Base-by-base conservation (phyloP, 1,140 invertebrate genomes). In the Asobara japonica region DNA sequence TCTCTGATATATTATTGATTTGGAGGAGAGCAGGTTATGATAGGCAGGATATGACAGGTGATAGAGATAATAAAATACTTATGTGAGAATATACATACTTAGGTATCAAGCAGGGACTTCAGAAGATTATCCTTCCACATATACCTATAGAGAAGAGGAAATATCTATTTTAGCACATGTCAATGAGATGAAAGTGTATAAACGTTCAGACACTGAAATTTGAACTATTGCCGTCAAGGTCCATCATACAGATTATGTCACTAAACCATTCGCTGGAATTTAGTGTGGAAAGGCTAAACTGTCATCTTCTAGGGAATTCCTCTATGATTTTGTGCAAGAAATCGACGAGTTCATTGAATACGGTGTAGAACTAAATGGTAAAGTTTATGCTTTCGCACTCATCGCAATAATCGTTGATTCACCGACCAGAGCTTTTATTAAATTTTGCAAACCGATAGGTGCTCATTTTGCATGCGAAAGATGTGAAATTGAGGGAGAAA, bases 201-300 rank as follows among this genome's bases (percentile, higher is more conserved):
- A 56, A 16, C 31, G 25, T 33, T 67, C 61, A 16, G 16, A 20
- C 8, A 22, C 31, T 31, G 62, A 74, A 27, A 41, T 66, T 10
- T 74, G 72, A 68, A 62, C 72, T n/a, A 70, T 74, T 60, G 22
- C 65, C 13, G 36, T 70, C 1, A 51, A 70, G 66, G 27, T 70
- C 41, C 65, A 31, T 8, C 20, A 74, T 41, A 2, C 6, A 18
- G 20, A 70, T 10, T 74, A 65, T 38, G 5, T 65, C 11, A 65
- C 56, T 11, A 33, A 16, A 7, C 74, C 70, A 7, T 64, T 64
- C 25, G 36, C 68, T 60, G 70, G 65, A 3, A 29, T 75, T 31
- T 75, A 72, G 45, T 72, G n/a, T 27, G 70, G 74, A 3, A 33
- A 75, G 36, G 45, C 36, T 6, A 75, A 75, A 56, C 70, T 70